Conservation (phyloP, 2,113 vertebrate species). For the Panurus biarmicus region DNA sequence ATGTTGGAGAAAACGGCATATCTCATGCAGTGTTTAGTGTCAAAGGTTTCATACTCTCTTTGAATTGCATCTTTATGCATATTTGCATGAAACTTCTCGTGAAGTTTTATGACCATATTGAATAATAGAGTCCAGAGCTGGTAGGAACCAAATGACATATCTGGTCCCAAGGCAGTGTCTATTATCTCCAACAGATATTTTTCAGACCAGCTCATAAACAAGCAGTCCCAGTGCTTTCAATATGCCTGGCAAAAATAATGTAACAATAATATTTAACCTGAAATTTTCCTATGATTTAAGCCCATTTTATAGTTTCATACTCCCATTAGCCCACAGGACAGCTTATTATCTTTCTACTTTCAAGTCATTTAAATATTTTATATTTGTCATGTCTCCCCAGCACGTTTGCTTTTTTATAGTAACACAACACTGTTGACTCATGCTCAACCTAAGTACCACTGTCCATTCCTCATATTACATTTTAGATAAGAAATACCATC, state of each 20-base stretch:
- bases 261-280: not conserved
- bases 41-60: not conserved
- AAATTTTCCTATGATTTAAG: not conserved
- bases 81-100: not conserved
- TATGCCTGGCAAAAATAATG: not conserved
- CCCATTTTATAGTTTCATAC: not conserved
- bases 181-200: not conserved
- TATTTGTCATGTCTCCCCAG: not conserved
- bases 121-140: not conserved
- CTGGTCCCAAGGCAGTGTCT: not conserved
- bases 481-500: constrained; percentile 11
- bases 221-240: not conserved
- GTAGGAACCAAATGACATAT: not conserved
- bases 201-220: not conserved
- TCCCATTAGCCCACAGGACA: not conserved
- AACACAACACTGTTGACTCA: not conserved
- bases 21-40: not conserved
- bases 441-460: not conserved
- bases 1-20: not conserved
- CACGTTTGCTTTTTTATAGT: not conserved
- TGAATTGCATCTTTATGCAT: not conserved
- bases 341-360: not conserved
- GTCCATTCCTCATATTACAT: not conserved
- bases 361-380: not conserved
- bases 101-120: not conserved